Conservation (phyloP, 2,888 invertebrate species). For the Noctua janthina region DNA sequence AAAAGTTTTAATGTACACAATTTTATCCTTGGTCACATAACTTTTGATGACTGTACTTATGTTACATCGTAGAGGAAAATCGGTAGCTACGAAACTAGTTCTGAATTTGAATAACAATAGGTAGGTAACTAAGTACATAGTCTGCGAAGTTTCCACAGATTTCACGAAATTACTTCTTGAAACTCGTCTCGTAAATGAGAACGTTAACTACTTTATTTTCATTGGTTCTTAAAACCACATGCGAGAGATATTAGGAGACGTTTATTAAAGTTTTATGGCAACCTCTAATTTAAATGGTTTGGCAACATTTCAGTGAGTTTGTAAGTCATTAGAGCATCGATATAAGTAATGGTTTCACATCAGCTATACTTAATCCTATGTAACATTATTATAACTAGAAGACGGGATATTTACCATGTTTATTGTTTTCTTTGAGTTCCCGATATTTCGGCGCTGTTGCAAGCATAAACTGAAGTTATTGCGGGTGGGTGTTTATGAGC, state of each 20-base stretch:
- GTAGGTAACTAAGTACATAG: not conserved
- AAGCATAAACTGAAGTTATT: too few species aligned
- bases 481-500: too few species aligned
- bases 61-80: constrained; percentile 16
- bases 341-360: not conserved
- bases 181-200: constrained; percentile 34
- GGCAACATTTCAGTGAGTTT: constrained; percentile 7
- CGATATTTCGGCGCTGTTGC: too few species aligned
- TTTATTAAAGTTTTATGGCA: constrained; percentile 39
- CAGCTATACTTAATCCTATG: not conserved
- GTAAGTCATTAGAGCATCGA: not conserved
- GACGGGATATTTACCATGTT: too few species aligned
- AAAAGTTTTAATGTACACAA: not conserved
- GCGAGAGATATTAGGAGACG: constrained; percentile 17
- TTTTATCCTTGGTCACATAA: not conserved
- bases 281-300: constrained; percentile 38
- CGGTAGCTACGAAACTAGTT: constrained; percentile 22
- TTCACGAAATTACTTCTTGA: constrained; percentile 39
- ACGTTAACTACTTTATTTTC: constrained; percentile 33
- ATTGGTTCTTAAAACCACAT: constrained; percentile 46
- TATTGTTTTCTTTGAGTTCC: too few species aligned
- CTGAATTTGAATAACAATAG: constrained; percentile 53
- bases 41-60: not conserved
- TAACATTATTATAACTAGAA: too few species aligned
- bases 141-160: constrained; percentile 38